phyloP scores from a whole-genome alignment of 64 coral and sea anemone genomes.

The Trachythela sp. region DNA sequence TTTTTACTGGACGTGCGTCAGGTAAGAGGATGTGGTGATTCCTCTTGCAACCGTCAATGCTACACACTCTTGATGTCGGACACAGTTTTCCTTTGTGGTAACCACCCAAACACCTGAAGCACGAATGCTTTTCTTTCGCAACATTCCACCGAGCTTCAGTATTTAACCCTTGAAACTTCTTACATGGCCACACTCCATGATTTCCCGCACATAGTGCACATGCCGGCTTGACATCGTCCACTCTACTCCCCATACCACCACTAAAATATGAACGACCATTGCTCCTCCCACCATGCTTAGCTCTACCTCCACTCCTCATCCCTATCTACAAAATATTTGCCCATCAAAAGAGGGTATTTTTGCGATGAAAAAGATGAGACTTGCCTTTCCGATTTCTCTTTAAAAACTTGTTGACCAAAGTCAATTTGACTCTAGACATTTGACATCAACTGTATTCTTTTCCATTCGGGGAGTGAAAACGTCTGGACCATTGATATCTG shows the following conservation, averaged over 20 bases:
- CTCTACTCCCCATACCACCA: neutral
- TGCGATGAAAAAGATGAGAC: too few relatives aligned
- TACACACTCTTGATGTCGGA: neutral
- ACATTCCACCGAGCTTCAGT: neutral
- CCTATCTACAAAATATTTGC: too few relatives aligned
- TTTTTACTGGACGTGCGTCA: neutral
- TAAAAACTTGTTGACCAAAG: too few relatives aligned
- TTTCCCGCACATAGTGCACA: neutral
- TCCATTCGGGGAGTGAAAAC: too few relatives aligned
- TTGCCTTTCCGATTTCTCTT: too few relatives aligned
- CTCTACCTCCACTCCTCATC: too few relatives aligned
- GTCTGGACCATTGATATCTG: too few relatives aligned
- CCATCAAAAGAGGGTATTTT: too few relatives aligned
- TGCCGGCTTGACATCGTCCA: neutral
- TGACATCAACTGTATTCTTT: too few relatives aligned
- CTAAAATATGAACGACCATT: slow-evolving; percentile 1
- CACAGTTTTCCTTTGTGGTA: neutral
- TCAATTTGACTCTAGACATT: too few relatives aligned
- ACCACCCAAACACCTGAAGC: neutral
- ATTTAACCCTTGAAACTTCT: neutral
- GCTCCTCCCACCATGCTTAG: neutral
- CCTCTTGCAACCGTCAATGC: neutral
- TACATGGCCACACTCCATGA: neutral
- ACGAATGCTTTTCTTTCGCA: neutral
- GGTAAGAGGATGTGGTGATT: neutral